Conservation (phyloP, 2,113 vertebrate species). For the Zosterops hypoxanthus region DNA sequence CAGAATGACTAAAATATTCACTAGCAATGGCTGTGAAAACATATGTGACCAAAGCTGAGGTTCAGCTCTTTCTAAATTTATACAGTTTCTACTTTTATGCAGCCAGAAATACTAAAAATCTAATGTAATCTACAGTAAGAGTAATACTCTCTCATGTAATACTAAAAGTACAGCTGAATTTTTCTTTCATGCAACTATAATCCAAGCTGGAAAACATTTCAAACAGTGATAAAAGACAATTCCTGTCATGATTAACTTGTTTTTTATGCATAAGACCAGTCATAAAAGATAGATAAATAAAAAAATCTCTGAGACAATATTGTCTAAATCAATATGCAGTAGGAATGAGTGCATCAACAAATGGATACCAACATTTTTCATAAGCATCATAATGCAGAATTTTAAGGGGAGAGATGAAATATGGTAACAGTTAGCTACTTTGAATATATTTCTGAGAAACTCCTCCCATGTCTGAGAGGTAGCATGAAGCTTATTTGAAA, state of each 20-base stretch:
- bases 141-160: not conserved
- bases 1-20: not conserved
- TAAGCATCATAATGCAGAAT: not conserved
- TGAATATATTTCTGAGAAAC: slow-evolving; percentile 23
- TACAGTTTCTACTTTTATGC: not conserved
- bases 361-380: not conserved
- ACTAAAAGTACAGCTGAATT: not conserved
- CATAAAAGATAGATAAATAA: not conserved
- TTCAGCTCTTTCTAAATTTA: not conserved
- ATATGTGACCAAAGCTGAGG: not conserved
- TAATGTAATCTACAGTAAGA: not conserved
- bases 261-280: not conserved
- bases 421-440: not conserved
- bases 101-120: not conserved
- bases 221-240: not conserved
- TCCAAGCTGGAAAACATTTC: not conserved
- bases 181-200: not conserved
- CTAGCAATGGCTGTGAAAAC: not conserved
- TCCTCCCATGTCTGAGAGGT: not conserved
- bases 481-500: not conserved
- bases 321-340: not conserved
- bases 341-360: not conserved
- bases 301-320: not conserved
- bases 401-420: not conserved
- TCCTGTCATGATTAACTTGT: not conserved